Conservation (phyloP, 2,113 vertebrate species). For the Todiramphus chloris region DNA sequence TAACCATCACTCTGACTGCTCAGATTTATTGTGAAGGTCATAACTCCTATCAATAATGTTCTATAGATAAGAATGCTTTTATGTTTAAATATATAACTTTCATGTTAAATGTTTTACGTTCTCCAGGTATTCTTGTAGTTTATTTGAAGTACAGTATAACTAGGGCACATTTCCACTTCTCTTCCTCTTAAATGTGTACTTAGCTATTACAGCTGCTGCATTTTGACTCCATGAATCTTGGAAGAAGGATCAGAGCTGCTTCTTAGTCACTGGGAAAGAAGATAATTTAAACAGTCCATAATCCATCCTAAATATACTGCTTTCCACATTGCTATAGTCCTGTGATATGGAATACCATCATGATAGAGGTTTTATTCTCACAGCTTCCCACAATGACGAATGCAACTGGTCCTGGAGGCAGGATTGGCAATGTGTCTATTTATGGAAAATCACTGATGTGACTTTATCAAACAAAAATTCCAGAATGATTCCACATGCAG, state of each 20-base stretch:
- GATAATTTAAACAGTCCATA: background rate
- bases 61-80: background rate
- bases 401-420: background rate
- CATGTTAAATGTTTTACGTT: background rate
- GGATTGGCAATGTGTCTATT: background rate
- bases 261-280: background rate
- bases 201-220: background rate
- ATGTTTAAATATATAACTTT: background rate
- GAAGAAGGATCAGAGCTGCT: background rate
- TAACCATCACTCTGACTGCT: background rate
- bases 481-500: background rate
- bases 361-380: background rate
- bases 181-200: background rate
- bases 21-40: background rate
- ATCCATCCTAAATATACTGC: background rate
- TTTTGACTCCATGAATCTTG: background rate
- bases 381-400: background rate
- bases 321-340: background rate
- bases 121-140: background rate
- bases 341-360: background rate
- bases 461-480: background rate
- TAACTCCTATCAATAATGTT: background rate
- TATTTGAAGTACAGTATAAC: background rate
- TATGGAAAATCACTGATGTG: background rate
- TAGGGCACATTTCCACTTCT: background rate